Conservation (phyloP, 2,797 vertebrate genomes). For the Microchirus variegatus region DNA sequence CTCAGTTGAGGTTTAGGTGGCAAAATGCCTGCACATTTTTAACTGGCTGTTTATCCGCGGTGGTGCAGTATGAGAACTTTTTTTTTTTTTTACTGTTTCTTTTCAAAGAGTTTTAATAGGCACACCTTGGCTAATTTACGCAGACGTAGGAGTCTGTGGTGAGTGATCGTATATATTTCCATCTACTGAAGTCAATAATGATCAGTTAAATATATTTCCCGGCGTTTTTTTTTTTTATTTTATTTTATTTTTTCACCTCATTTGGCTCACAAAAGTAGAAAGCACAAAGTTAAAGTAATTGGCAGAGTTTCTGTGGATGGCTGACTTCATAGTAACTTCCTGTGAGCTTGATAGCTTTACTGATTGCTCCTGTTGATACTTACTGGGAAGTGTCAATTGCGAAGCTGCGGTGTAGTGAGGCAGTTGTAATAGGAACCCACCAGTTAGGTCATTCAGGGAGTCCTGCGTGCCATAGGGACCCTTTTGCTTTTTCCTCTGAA, state of each 20-base stretch:
- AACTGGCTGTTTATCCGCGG: constrained; percentile 28
- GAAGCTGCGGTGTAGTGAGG: constrained; percentile 62
- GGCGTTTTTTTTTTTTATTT: constrained; percentile 27
- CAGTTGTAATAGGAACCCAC: constrained; percentile 79
- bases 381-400: constrained; percentile 73
- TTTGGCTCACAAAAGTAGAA: constrained; percentile 44
- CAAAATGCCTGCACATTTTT: constrained; percentile 51
- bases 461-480: constrained; percentile 73
- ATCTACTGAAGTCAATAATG: constrained; percentile 43
- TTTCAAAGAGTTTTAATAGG: constrained; percentile 29
- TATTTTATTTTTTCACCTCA: constrained; percentile 43
- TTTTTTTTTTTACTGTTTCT: constrained; percentile 22
- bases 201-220: constrained; percentile 52
- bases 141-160: constrained; percentile 13
- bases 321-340: constrained; percentile 72
- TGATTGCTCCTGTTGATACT: constrained; percentile 68
- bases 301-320: constrained; percentile 67
- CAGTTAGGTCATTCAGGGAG: constrained; percentile 76
- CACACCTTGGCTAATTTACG: constrained; percentile 53
- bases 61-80: constrained; percentile 44
- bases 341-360: constrained; percentile 74
- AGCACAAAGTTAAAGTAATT: constrained; percentile 51
- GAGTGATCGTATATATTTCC: constrained; percentile 48
- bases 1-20: constrained; percentile 53
- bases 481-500: constrained; percentile 78